Evolutionary conservation across 2,888 invertebrate genomes (phyloP).

Genomic region (Chaetogeoica ovagalla): DNA sequence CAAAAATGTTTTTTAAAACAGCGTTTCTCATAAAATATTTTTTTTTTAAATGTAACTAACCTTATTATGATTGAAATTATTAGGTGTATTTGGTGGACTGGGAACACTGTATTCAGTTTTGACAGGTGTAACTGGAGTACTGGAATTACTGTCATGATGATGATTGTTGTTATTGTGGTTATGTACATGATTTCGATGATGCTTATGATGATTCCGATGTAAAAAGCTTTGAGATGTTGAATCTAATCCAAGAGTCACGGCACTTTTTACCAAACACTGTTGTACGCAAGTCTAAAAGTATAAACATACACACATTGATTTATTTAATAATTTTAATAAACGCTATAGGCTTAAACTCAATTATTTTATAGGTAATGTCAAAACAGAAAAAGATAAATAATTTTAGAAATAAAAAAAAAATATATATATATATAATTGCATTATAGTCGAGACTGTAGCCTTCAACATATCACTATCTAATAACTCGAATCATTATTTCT

Average conservation of each 20-base stretch:
- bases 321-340: background rate
- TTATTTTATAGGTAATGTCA: too few species aligned
- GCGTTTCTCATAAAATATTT: too few species aligned
- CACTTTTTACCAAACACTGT: conserved; percentile 46
- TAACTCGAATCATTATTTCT: too few species aligned
- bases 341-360: background rate
- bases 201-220: conserved; percentile 43
- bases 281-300: conserved; percentile 43
- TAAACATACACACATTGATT: background rate
- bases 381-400: too few species aligned
- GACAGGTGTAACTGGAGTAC: conserved; percentile 48
- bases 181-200: conserved; percentile 47
- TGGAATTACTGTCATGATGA: conserved; percentile 51
- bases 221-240: conserved; percentile 41
- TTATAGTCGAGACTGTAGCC: too few species aligned
- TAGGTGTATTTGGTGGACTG: conserved; percentile 45
- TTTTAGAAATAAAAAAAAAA: too few species aligned
- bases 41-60: background rate
- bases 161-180: conserved; percentile 50
- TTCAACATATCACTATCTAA: too few species aligned
- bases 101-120: conserved; percentile 41
- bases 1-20: background rate
- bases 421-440: too few species aligned
- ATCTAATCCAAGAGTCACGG: conserved; percentile 43
- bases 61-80: conserved; percentile 50